Evolutionary conservation across 2,113 vertebrate species (phyloP).

Genomic region (Prinia subflava): DNA sequence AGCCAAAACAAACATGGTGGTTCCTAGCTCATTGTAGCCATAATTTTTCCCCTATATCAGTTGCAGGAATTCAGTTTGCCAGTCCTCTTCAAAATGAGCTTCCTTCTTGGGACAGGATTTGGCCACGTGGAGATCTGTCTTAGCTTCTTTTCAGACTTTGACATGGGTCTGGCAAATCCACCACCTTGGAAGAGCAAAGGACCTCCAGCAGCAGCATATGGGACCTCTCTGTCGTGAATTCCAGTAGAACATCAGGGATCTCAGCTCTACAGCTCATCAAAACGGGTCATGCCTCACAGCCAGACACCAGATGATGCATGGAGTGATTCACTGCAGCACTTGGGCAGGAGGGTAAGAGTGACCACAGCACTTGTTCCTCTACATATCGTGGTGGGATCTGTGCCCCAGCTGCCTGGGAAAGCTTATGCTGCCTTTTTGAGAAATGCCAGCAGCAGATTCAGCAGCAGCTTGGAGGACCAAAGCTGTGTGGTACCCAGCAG

Average conservation of each 20-base stretch:
- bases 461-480: not conserved
- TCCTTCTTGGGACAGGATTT: not conserved
- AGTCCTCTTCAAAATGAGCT: not conserved
- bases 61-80: not conserved
- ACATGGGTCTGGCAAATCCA: not conserved
- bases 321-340: not conserved
- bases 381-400: not conserved
- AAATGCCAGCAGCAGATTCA: not conserved
- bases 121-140: not conserved
- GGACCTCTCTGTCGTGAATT: not conserved
- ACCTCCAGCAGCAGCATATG: not conserved
- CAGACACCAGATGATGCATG: not conserved
- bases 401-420: not conserved
- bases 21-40: not conserved
- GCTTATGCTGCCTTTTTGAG: not conserved
- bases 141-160: not conserved
- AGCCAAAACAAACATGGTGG: not conserved
- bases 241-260: not conserved
- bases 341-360: not conserved
- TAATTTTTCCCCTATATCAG: not conserved
- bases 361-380: not conserved
- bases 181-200: not conserved
- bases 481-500: not conserved
- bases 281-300: not conserved
- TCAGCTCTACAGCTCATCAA: not conserved